Percentiles rank a stretch among this genome's conserved stretches.
phyloP scores from a whole-genome alignment of 2,888 invertebrate species.

The Latrodectus elegans region DNA sequence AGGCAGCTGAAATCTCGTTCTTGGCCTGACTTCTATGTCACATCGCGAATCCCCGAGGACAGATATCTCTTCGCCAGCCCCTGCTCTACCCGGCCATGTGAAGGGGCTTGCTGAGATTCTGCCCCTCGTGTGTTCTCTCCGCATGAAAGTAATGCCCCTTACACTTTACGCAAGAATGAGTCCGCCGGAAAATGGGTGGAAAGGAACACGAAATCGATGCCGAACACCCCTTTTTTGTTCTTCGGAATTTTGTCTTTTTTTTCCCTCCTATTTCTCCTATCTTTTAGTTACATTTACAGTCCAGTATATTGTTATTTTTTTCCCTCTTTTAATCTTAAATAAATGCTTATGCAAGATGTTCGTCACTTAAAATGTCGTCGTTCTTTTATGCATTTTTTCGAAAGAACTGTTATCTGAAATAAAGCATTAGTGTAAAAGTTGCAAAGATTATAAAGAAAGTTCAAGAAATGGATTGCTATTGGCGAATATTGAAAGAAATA shows the following conservation, averaged over 20 bases:
- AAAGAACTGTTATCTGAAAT: too few relatives aligned
- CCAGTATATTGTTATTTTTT: too few relatives aligned
- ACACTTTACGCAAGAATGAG: slow-evolving; percentile 41
- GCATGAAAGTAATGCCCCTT: slow-evolving; percentile 5
- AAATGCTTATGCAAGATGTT: too few relatives aligned
- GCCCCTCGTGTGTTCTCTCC: neutral
- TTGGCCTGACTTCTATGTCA: slow-evolving; percentile 29
- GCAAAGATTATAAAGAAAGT: too few relatives aligned
- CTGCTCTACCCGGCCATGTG: neutral
- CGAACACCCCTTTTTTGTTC: neutral
- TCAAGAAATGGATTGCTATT: too few relatives aligned
- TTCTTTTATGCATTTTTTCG: too few relatives aligned
- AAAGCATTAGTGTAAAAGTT: too few relatives aligned
- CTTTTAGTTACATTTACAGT: too few relatives aligned
- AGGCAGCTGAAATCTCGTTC: slow-evolving; percentile 13
- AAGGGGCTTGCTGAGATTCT: neutral
- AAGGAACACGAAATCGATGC: neutral
- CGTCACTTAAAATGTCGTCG: too few relatives aligned
- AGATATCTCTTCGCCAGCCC: slow-evolving; percentile 17
- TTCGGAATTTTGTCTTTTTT: neutral
- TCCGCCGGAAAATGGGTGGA: slow-evolving; percentile 9
- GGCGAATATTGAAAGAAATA: too few relatives aligned
- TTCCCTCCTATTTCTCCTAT: neutral
- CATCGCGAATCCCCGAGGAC: slow-evolving; percentile 24
- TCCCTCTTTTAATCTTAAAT: too few relatives aligned